Base-by-base conservation (phyloP, 2,797 vertebrate species). In the Poecilia wingei region DNA sequence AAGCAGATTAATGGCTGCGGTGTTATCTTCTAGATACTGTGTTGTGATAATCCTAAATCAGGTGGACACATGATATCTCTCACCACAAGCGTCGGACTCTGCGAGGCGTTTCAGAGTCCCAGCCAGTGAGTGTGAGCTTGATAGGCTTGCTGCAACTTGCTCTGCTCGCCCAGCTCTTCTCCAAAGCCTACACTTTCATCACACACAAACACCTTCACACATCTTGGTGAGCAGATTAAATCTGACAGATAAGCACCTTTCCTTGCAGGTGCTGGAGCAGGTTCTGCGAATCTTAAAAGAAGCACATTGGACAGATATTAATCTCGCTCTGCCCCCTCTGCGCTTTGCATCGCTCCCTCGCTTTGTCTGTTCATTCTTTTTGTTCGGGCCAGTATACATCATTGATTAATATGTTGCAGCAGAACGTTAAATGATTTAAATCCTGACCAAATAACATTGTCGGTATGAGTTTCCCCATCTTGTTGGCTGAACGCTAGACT, bases 231-330 rank as follows among this genome's bases (percentile, higher is more conserved):
- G 83, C 84, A 88, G 85, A 92, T 91, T 86, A 87, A 89, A 86
- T 84, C 66, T 84, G 85, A 91, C 87, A 86, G 87, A 90, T 91
- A 92, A 92, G 88, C 79, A 87, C 83, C 83, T 92, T 91, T 84
- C 78, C 80, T 86, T 80, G 80, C 86, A 92, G 86, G 88, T 90
- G 82, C 85, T 83, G 81, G 70, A 90, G 76, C 83, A 33, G 51
- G 77, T 86, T 73, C 79, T 80, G 82, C 83, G 85, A 89, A 86
- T 92, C 82, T 91, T 87, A 89, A 92, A 70, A 84, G 76, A 90
- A 80, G 22, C 82, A 84, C 82, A 81, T 74, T 55, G 78, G 74
- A 80, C 78, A 85, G 87, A 94, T 89, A 86, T 74, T 87, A 79
- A 88, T 89, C 91, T 89, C 83, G 43, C 82, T 87, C 78, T 84